Evolutionary conservation across 2,888 invertebrate species (phyloP), one percentile per base, ranked within the genome.

Genomic region (Pediacus dermestoides): DNA sequence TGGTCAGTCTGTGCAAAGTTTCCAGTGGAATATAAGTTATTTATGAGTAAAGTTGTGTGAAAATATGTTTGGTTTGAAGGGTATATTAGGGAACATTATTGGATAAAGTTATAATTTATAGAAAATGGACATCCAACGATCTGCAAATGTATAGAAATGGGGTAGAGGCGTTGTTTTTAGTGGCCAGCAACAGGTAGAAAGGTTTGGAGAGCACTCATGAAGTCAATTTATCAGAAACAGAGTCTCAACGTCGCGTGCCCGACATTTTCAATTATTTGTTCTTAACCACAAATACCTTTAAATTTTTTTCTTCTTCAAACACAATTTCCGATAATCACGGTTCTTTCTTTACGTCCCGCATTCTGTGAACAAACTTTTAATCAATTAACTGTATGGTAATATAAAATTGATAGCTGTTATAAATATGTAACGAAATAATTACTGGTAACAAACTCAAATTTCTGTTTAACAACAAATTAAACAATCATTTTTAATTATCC

Each of bases 181-280:
- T 44, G 50, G 46, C 41, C 48, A 58, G 62, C 62, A 61, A 63
- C 62, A 63, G 62, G 62, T 62, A 62, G 58, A 60, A 30, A 42
- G 57, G 55, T 57, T 58, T 54, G 53, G 55, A 61, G 60, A 55
- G 57, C 56, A 56, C 60, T 62, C 57, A 58, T 57, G 58, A 56
- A 61, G 59, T 60, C 61, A 58, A 61, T 62, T 61, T 60, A 60
- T 60, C 58, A 61, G 55, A 51, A 55, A 52, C 53, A 51, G 51
- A 42, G 50, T 44, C 42, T 28, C 49, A 49, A 51, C 47, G 49
- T 46, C 39, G 47, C 45, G 37, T 44, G 39, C 44, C 40, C 46
- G 50, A 52, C 53, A 50, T 49, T 52, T 53, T 50, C 58, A 55
- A 55, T 58, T 58, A 58, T 53, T 52, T 49, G 48, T 43, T 50